Evolutionary conservation across 2,113 vertebrate species (phyloP), one percentile per base, ranked within the genome.

Genomic region (Vanacampus margaritifer): DNA sequence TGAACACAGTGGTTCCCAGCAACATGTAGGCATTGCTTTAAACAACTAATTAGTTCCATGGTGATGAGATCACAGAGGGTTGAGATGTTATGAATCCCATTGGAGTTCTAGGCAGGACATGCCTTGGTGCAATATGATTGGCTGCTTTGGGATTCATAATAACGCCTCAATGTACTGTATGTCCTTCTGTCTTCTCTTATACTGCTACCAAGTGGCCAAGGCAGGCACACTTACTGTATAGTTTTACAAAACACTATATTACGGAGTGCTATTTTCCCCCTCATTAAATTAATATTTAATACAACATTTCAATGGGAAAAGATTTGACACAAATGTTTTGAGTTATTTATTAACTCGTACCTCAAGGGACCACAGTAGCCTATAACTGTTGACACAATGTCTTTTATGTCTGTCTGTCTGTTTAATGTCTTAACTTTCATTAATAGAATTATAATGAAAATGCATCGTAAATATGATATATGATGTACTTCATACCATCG

Each of bases 381-480:
- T n/a, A 13, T 46, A 36, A 58, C 69, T 67, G 62, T 67, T 59
- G 79, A 84, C 75, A 83, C 71, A 73, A 66, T 79, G 71, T 89
- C 66, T 79, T 57, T 78, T 76, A 61, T 36, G 67, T 83, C 63
- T 23, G 41, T 86, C 66, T 81, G 79, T 90, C 79, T 83, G 69
- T 88, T 65, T n/a, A 78, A 84, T 84, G 89, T 90, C 84, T 88
- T 87, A 86, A 86, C 68, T 66, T 80, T 64, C 69, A 84, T 77
- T 82, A 69, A 74, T 64, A 57, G 67, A 71, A 51, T 75, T 65
- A 84, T 86, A 45, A 45, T 86, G 80, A 65, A 78, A 58, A 79
- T 78, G 74, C 71, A 76, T 75, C 16, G 13, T 43, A 43, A 26
- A 19, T 62, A 32, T 14, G 3, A 53, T 26, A 57, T 23, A 17